Base-by-base conservation (phyloP, 2,797 vertebrate species). In the Poeciliopsis presidionis region DNA sequence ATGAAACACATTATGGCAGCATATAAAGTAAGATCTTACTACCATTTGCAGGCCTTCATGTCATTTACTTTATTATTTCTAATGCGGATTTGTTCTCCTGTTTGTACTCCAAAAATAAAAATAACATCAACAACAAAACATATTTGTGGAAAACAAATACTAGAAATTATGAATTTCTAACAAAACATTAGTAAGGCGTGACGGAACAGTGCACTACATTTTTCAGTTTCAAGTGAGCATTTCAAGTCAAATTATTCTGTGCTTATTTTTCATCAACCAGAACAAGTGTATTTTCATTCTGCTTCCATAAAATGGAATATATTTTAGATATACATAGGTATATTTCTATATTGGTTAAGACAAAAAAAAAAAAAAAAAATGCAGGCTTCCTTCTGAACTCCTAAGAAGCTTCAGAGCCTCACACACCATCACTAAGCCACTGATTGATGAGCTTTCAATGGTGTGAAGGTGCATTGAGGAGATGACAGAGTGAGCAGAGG, bases 361-460 rank as follows among this genome's bases (percentile, higher is more conserved):
- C 33, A 33, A 72, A 8, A 16, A 20, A 63, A 61, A 20, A 63
- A 61, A 46, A 18, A 45, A 41, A 30, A 63, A 33, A 65, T 77
- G 28, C 36, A 22, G 39, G 53, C 51, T 49, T 6, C 36, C 49
- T 73, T 13, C 36, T 39, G 61, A 65, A 2, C 36, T 67, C 6
- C 33, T 41, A 41, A 67, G 43, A 73, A 76, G 75, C 65, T 84
- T 78, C 28, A 77, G 75, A 76, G 83, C 43, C 55, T 67, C 41
- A 43, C 69, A 49, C 71, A 46, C 61, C 73, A 79, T 73, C 81
- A 61, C 80, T 80, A 81, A 79, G 55, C 80, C 84, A 84, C 83
- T 85, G 79, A 81, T 77, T 86, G 87, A 84, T 84, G 49, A 43
- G 72, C 47, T 72, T 81, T 80, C 77, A 79, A 65, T 70, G 59